Evolutionary conservation across 2,797 vertebrate species (phyloP), one percentile per base, ranked within the genome.

Genomic region (Yasuhikotakia modesta): DNA sequence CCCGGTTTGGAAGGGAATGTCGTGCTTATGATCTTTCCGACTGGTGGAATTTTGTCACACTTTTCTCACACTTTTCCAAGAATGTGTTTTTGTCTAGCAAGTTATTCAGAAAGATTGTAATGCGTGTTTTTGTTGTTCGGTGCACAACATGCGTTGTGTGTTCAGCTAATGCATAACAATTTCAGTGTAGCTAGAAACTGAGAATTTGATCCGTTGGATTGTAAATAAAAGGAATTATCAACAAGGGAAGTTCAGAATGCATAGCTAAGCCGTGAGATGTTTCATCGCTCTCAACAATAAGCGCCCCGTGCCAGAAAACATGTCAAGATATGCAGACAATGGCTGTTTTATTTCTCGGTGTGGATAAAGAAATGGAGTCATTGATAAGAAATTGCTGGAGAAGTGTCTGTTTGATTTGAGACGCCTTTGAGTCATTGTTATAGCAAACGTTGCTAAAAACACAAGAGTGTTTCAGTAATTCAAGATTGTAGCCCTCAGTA

Each of bases 11-110:
- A 93, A 91, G 90, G 16, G 90, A 90, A 88, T 90, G 91, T 90
- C 90, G 89, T 89, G 91, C 90, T 86, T 91, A 87, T 92, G 92
- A 93, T 92, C 93, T 92, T 90, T 88, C 87, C 87, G 89, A 89
- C 89, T 85, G 86, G 86, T 84, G 79, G 76, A 65, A 92, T 90
- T 90, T 91, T 88, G 79, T 83, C 70, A 65, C 81, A 65, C 81
- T 88, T 79, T 73, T 72, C 52, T 39, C 57, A 65, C 80, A 52
- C 66, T 65, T 73, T 67, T 74, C 74, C 30, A 43, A 1, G 65
- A 60, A 53, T 79, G 65, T 19, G 52, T 78, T 77, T 70, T 52
- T 68, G 6, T 39, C 7, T 61, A 19, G 16, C 27, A 66, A 69
- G 58, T 69, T 55, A 63, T 76, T 64, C 78, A 55, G 53, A 58